Evolutionary conservation across 2,113 vertebrate species (phyloP).

Genomic region (Poicephalus meyeri): DNA sequence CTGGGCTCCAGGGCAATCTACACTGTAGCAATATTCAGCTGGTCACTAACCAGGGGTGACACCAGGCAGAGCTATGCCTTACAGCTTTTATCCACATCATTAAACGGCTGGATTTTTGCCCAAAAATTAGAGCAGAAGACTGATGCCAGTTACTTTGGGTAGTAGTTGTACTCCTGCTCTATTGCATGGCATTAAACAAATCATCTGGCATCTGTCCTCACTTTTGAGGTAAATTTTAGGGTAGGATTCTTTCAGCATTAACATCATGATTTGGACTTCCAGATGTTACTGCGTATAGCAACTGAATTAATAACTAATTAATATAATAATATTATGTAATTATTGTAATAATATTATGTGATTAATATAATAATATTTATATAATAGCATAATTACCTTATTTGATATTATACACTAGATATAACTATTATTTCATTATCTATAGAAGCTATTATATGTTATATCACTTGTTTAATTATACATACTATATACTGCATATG

Average conservation of each 20-base stretch:
- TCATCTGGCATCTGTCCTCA: neutral
- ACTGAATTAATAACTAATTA: neutral
- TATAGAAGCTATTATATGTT: too few relatives aligned
- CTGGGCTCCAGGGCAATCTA: neutral
- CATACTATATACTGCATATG: too few relatives aligned
- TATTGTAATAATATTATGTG: neutral
- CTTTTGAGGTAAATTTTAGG: neutral
- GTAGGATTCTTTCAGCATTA: neutral
- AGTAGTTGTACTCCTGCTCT: neutral
- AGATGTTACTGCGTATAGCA: neutral
- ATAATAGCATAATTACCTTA: too few relatives aligned
- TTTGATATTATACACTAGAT: too few relatives aligned
- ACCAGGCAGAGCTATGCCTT: slow-evolving; percentile 17
- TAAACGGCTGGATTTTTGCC: slow-evolving; percentile 42
- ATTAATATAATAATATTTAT: too few relatives aligned
- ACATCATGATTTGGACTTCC: neutral
- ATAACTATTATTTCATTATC: too few relatives aligned
- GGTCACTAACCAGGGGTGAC: slow-evolving; percentile 40
- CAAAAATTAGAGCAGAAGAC: neutral
- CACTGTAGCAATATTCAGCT: neutral
- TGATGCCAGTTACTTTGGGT: neutral
- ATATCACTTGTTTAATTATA: too few relatives aligned
- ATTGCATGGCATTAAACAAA: neutral
- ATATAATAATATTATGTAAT: too few relatives aligned
- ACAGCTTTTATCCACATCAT: slow-evolving; percentile 19